These are phyloP conservation scores for Heliconius melpomene DNA, from an alignment of 1,140 invertebrate genomes.

Conservation along the genomic window DNA sequence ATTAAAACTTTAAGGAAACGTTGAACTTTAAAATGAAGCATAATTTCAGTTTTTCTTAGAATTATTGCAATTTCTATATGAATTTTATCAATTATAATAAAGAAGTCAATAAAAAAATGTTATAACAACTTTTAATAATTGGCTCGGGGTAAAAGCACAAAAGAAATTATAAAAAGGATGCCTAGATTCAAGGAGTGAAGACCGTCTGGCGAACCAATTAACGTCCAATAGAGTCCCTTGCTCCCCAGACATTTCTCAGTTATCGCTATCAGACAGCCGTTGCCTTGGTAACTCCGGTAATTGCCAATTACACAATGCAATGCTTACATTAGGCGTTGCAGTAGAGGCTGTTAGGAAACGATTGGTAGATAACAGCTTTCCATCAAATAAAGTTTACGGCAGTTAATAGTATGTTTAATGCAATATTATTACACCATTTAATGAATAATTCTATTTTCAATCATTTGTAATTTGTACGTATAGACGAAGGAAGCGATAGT, in stretches of 20 bases:
- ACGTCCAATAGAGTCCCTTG: slow-evolving; percentile 61
- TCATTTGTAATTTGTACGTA: not conserved
- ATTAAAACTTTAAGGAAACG: not conserved
- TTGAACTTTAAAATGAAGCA: not conserved
- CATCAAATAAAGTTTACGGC: not conserved
- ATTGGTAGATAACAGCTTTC: slow-evolving; percentile 29
- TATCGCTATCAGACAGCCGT: slow-evolving; percentile 58
- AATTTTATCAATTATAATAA: not conserved
- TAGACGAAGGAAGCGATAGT: too few species aligned
- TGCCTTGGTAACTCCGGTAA: slow-evolving; percentile 57
- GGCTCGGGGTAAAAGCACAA: slow-evolving; percentile 28
- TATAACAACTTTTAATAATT: slow-evolving; percentile 3
- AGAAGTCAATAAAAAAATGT: not conserved
- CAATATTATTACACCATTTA: not conserved
- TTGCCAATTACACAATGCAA: slow-evolving; percentile 58
- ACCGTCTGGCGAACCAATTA: slow-evolving; percentile 71
- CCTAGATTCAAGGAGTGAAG: slow-evolving; percentile 50
- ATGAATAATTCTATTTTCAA: not conserved
- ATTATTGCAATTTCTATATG: not conserved
- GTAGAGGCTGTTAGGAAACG: slow-evolving; percentile 41
- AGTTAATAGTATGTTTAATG: slow-evolving; percentile 1
- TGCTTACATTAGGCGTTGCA: slow-evolving; percentile 34
- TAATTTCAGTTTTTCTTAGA: not conserved
- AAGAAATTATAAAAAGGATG: slow-evolving; percentile 44
- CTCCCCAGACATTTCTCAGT: slow-evolving; percentile 62